Evolutionary conservation across 2,113 vertebrate species (phyloP), one percentile per base, ranked within the genome.

Genomic region (Murina feae): DNA sequence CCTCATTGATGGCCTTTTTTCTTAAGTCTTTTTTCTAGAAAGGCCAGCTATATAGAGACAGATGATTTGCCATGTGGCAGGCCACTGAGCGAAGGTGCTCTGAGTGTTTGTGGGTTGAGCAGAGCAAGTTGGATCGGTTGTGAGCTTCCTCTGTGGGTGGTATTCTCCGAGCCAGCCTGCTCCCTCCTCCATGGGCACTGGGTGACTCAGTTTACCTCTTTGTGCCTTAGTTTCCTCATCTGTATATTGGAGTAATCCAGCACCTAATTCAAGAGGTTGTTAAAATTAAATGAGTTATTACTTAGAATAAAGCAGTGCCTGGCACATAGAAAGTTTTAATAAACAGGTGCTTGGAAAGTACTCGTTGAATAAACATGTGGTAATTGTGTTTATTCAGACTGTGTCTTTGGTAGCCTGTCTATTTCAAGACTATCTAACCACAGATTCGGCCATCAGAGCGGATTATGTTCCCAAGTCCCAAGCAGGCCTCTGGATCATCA

Each of bases 1-100:
- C 44, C n/a, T 91, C 28, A 9, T 37, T n/a, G 66, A 39, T 72
- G 21, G 32, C 23, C 28, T 69, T 95, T 95, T 90, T 74, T 90
- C 66, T 94, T 75, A 66, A 47, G 66, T 86, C 9, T 94, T 20
- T 30, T 91, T 91, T 76, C 23, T 86, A 37, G 53, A 90, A 84
- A 75, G 66, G 76, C 47, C 18, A 4, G 7, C 82, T 78, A 37
- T 83, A 66, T 79, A 51, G 32, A 83, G 71, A 71, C 44, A 49
- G 87, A 37, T 35, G 28, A n/a, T 68, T 80, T 51, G 49, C 35
- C 7, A 9, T 51, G 47, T 21, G 14, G 69, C 18, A 69, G 71
- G 51, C 32, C 82, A 30, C 21, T 17, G 7, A 42, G 42, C 53
- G 49, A 89, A 89, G 47, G 32, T 86, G 21, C 80, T 55, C 1